A percentile compares a stretch with the other conserved stretches of the same genome.
Evolutionary conservation across 2,888 invertebrate genomes (phyloP).

Genomic region (Ichneumon xanthorius): DNA sequence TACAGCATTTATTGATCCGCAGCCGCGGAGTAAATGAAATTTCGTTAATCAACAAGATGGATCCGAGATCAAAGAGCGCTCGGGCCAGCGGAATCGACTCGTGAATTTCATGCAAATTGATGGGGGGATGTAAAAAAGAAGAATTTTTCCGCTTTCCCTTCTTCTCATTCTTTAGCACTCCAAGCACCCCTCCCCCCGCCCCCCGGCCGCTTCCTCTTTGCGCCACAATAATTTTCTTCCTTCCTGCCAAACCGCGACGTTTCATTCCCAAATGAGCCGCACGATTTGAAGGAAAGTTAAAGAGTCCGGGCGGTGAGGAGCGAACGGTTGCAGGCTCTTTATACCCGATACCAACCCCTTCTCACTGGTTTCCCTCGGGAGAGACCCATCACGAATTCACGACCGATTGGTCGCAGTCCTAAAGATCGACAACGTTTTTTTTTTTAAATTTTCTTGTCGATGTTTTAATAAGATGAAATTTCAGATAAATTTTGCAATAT

Average conservation of each 20-base stretch:
- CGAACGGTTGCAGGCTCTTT: constrained; percentile 3
- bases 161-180: constrained; percentile 41
- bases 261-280: constrained; percentile 79
- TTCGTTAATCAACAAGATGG: constrained; percentile 66
- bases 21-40: constrained; percentile 53
- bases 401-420: constrained; percentile 32
- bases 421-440: background rate
- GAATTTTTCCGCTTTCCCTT: constrained; percentile 73
- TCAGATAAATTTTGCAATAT: background rate
- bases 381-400: constrained; percentile 53
- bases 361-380: constrained; percentile 22
- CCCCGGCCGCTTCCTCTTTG: constrained; percentile 39
- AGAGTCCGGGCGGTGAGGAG: constrained; percentile 64
- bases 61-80: constrained; percentile 73
- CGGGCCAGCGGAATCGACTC: constrained; percentile 56
- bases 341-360: constrained; percentile 49
- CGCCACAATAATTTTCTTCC: constrained; percentile 73
- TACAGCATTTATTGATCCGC: constrained; percentile 26
- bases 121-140: constrained; percentile 70
- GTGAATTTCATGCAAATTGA: constrained; percentile 76
- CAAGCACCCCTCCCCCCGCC: background rate
- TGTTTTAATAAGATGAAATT: background rate
- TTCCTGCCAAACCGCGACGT: constrained; percentile 78
- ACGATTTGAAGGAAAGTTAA: constrained; percentile 76
- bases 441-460: too few species aligned